Percentiles rank a stretch among this genome's conserved stretches.
phyloP scores from a whole-genome alignment of 2,888 invertebrate genomes.

The Dioctria linearis region DNA sequence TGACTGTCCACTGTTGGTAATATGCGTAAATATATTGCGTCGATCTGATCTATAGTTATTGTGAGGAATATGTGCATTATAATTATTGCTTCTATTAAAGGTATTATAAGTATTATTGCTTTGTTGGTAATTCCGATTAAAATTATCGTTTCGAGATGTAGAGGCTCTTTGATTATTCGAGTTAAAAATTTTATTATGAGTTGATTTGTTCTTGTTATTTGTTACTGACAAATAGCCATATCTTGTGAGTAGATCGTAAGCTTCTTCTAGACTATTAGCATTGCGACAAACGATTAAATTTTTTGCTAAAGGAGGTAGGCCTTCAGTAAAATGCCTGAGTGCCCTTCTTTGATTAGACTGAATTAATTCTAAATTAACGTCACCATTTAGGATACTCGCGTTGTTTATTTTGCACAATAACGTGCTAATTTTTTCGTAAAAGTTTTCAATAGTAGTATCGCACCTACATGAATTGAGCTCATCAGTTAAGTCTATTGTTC shows the following conservation, averaged over 20 bases:
- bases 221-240: constrained; percentile 48
- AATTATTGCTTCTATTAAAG: no score
- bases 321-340: constrained; percentile 45
- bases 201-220: neutral
- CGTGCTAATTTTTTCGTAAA: neutral
- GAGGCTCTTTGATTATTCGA: neutral
- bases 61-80: no score
- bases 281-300: constrained; percentile 46
- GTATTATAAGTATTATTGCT: constrained; percentile 18
- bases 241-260: constrained; percentile 44
- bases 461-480: constrained; percentile 52
- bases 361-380: neutral
- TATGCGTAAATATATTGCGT: no score
- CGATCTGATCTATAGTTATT: no score
- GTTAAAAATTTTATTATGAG: neutral
- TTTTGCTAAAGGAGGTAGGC: constrained; percentile 41
- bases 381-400: constrained; percentile 44
- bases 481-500: constrained; percentile 28
- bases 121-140: constrained; percentile 2
- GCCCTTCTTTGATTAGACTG: constrained; percentile 45
- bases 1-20: no score
- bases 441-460: constrained; percentile 42
- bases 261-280: constrained; percentile 45
- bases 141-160: no score
- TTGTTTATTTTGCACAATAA: constrained; percentile 46